These are phyloP conservation scores for Oreochromis spilurus DNA, from an alignment of 2,113 vertebrate species.

Conservation along the genomic window DNA sequence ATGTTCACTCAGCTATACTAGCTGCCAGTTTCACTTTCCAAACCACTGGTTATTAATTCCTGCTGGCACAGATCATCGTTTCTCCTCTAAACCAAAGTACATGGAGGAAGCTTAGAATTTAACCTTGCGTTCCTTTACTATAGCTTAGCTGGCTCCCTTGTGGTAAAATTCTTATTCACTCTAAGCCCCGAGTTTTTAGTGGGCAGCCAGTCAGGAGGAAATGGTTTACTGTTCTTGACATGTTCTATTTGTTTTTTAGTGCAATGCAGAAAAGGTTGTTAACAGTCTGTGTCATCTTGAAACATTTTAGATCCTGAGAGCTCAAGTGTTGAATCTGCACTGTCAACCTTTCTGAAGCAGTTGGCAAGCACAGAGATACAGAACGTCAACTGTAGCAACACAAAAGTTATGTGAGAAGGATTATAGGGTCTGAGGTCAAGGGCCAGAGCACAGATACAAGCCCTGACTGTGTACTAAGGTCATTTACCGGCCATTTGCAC, in stretches of 20 bases:
- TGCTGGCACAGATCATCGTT: background rate
- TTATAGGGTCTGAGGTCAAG: constrained; percentile 34
- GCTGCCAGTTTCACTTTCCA: background rate
- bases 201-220: constrained; percentile 6
- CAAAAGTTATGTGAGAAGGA: background rate
- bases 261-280: background rate
- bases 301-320: background rate
- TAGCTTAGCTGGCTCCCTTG: background rate
- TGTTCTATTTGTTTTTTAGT: constrained; percentile 35
- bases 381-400: constrained; percentile 41
- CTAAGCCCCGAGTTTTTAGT: background rate
- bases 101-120: background rate
- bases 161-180: constrained; percentile 17
- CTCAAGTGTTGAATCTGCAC: background rate
- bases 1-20: background rate
- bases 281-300: background rate
- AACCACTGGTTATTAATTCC: background rate
- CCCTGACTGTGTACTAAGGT: constrained; percentile 24
- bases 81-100: background rate
- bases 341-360: background rate
- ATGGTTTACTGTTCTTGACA: constrained; percentile 36
- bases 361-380: background rate
- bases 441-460: constrained; percentile 13
- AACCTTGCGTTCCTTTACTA: background rate
- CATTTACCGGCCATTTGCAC: constrained; percentile 50